Percentiles rank a stretch among this genome's conserved stretches.
Conservation (phyloP, 2,113 vertebrate species). For the Phaetusa simplex region DNA sequence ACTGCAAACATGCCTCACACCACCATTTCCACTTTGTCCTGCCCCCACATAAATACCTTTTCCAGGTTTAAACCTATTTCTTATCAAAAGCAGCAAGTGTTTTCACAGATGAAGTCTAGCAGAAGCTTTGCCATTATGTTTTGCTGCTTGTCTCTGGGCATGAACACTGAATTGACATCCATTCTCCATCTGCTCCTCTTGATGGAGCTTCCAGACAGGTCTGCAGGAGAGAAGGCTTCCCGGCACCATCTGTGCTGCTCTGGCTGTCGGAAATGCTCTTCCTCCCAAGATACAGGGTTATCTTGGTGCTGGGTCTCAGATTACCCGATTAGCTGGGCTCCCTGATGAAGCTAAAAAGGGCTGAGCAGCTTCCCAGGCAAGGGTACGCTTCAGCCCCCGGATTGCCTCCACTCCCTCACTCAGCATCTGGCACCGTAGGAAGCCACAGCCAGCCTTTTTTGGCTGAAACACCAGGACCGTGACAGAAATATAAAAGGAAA, state of each 20-base stretch:
- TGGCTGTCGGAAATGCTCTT: neutral
- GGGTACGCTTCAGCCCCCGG: neutral
- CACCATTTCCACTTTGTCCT: neutral
- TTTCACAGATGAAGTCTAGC: neutral
- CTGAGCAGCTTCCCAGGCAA: neutral
- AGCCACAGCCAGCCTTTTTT: neutral
- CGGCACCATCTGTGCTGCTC: neutral
- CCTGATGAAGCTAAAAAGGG: neutral
- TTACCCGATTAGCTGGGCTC: neutral
- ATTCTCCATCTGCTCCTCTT: neutral
- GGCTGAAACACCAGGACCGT: neutral
- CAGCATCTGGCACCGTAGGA: neutral
- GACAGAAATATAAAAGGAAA: neutral
- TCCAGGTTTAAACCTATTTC: neutral
- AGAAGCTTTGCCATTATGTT: neutral
- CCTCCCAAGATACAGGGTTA: neutral
- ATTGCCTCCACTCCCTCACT: neutral
- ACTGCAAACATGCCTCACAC: neutral
- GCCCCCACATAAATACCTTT: neutral
- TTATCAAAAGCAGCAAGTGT: neutral
- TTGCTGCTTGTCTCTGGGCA: neutral
- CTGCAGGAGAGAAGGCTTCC: neutral
- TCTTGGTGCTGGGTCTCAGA: neutral
- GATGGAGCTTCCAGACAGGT: neutral
- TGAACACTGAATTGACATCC: neutral